Percentiles rank a stretch among this genome's conserved stretches.
Conservation (phyloP, 2,888 invertebrate genomes). For the Osmoderma eremita region DNA sequence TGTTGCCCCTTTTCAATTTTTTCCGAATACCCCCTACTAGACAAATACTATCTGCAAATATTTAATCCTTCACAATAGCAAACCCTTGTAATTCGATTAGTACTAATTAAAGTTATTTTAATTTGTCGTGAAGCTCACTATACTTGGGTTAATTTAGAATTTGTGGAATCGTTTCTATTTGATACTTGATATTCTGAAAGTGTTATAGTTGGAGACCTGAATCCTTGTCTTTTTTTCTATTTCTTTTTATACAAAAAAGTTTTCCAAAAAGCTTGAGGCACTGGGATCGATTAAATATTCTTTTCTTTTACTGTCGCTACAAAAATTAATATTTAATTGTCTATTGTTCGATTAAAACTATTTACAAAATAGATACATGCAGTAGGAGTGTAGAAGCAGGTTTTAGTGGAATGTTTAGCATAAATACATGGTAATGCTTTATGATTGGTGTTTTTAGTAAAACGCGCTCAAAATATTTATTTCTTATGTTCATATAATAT, state of each 20-base stretch:
- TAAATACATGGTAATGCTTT: conserved; percentile 22
- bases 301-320: conserved; percentile 40
- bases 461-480: background rate
- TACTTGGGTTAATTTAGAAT: conserved; percentile 12
- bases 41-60: too few relatives aligned
- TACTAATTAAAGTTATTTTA: too few relatives aligned
- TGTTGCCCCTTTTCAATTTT: too few relatives aligned
- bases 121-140: too few relatives aligned
- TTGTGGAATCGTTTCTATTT: background rate
- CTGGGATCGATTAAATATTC: conserved; percentile 40
- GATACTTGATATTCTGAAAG: background rate
- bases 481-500: background rate
- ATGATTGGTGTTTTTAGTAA: conserved; percentile 11
- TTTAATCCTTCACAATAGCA: too few relatives aligned
- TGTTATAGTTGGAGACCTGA: conserved; percentile 8
- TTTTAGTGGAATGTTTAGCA: conserved; percentile 7
- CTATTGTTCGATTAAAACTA: conserved; percentile 13
- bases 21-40: too few relatives aligned
- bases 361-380: conserved; percentile 17
- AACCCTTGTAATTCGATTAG: too few relatives aligned
- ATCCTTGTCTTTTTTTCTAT: conserved; percentile 5
- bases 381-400: conserved; percentile 29
- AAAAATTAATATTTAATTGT: conserved; percentile 4
- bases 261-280: conserved; percentile 45
- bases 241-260: conserved; percentile 37